Evolutionary conservation across 1,140 invertebrate genomes (phyloP).

Genomic region (Limonius californicus): DNA sequence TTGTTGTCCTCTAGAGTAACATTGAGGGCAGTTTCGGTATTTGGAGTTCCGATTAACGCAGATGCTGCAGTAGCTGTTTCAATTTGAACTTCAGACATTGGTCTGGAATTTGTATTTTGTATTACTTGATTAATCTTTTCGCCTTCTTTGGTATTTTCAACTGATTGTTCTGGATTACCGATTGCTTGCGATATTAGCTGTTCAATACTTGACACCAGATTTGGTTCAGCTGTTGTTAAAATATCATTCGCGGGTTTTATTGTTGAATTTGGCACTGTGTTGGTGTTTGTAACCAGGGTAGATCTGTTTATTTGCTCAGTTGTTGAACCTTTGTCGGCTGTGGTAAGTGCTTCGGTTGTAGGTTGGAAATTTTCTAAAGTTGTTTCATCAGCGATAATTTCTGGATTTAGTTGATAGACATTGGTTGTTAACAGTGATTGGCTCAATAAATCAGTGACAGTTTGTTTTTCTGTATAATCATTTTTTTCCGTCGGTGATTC

Average conservation of each 20-base stretch:
- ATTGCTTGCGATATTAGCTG: conserved; percentile 41
- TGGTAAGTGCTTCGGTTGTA: too few species aligned
- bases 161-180: conserved; percentile 16
- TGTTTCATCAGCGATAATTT: conserved; percentile 22
- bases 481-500: background rate
- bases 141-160: conserved; percentile 21
- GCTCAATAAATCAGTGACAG: conserved; percentile 24
- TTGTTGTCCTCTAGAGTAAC: background rate
- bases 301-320: too few species aligned
- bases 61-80: conserved; percentile 48
- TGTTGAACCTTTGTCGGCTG: too few species aligned
- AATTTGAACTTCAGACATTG: conserved; percentile 45
- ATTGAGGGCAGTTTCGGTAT: conserved; percentile 19
- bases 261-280: too few species aligned
- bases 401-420: conserved; percentile 41
- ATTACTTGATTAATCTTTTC: conserved; percentile 15
- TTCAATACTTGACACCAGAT: conserved; percentile 36
- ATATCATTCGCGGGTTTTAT: too few species aligned
- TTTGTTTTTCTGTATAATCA: conserved; percentile 1
- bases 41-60: conserved; percentile 40
- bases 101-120: conserved; percentile 25
- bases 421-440: conserved; percentile 36
- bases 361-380: background rate
- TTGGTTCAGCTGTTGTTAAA: background rate
- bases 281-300: too few species aligned